These are phyloP conservation scores for Plectrocnemia conspersa DNA, from an alignment of 1,140 invertebrate genomes.

Conservation along the genomic window DNA sequence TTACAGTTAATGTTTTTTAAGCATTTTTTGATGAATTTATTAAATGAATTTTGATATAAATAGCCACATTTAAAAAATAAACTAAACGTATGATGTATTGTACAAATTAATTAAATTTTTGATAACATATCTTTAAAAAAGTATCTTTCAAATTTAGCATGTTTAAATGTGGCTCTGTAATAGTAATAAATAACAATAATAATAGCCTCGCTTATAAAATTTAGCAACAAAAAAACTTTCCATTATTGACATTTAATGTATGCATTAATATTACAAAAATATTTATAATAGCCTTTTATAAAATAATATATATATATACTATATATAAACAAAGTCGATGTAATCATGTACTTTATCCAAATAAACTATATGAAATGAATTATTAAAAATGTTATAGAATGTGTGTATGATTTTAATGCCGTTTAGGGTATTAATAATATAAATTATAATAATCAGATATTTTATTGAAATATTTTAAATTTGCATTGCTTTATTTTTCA, in stretches of 20 bases:
- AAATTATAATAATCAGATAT: neutral
- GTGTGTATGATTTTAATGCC: no score
- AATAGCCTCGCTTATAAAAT: neutral
- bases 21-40: no score
- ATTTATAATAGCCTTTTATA: neutral
- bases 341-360: neutral
- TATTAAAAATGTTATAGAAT: neutral
- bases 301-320: neutral
- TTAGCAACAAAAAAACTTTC: neutral
- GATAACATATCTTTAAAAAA: neutral
- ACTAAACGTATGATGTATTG: no score
- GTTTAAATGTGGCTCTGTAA: neutral
- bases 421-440: no score
- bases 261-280: neutral
- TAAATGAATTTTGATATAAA: no score
- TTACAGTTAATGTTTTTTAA: no score
- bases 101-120: no score
- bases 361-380: neutral
- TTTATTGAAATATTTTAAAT: slow-evolving; percentile 1
- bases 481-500: neutral
- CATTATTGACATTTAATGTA: neutral
- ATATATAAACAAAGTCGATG: neutral
- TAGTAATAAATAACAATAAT: neutral
- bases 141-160: neutral
- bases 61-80: no score